Evolutionary conservation across 1,140 invertebrate genomes (phyloP).

Genomic region (Atta texana): DNA sequence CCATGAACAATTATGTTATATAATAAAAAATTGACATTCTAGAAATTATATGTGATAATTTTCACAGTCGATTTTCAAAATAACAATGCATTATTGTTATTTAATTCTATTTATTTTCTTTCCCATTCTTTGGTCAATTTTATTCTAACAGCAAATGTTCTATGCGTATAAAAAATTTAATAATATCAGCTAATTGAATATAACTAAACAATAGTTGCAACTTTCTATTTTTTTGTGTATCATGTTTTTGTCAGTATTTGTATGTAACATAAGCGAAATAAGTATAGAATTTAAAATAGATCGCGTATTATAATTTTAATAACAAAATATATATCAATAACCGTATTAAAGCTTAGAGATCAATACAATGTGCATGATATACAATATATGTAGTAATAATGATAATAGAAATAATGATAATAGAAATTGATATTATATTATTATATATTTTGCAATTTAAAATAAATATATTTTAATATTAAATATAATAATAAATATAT

Average conservation of each 20-base stretch:
- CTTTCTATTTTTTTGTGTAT: not conserved
- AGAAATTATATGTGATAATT: not conserved
- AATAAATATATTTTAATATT: slow-evolving; percentile 7
- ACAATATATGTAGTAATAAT: not conserved
- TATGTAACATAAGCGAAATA: not conserved
- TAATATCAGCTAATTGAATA: slow-evolving; percentile 16
- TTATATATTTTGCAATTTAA: not conserved
- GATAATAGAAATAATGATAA: not conserved
- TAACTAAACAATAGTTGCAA: slow-evolving; percentile 27
- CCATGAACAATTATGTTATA: not conserved
- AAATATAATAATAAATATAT: not conserved
- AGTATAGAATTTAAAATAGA: not conserved
- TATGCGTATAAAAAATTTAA: slow-evolving; percentile 10
- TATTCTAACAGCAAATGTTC: not conserved
- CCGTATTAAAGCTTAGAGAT: slow-evolving; percentile 44
- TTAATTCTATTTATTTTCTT: not conserved
- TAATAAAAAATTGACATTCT: slow-evolving; percentile 19
- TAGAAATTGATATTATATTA: not conserved
- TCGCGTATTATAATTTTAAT: slow-evolving; percentile 16
- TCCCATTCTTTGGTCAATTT: slow-evolving; percentile 17
- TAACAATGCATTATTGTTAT: not conserved
- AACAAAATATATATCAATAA: slow-evolving; percentile 38
- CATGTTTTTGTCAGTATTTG: not conserved
- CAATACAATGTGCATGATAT: not conserved
- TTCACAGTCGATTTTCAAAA: slow-evolving; percentile 1